Evolutionary conservation across 2,888 invertebrate genomes (phyloP), one percentile per base, ranked within the genome.

Genomic region (Tenodera sinensis): DNA sequence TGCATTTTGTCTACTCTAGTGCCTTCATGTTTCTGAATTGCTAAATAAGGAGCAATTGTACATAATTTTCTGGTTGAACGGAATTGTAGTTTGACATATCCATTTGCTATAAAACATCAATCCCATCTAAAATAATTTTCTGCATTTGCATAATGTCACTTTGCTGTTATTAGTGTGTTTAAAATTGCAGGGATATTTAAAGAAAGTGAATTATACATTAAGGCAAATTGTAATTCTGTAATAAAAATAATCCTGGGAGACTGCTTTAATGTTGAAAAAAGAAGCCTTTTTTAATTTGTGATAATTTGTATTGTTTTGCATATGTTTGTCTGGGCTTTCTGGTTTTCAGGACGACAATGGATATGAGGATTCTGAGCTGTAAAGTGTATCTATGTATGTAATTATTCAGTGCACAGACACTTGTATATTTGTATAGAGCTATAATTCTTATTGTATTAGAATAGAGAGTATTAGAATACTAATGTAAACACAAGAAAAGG

Each of bases 1-100:
- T 28, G 86, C 86, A 86, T 81, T 47, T 12, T 82, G 83, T 86
- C 86, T 86, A 84, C 86, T 86, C 82, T 89, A 82, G 89, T 89
- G 89, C 89, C 89, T 89, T 89, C 83, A 30, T 83, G 87, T 30
- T 87, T 87, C 54, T 71, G 54, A 71, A 71, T 71, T 71, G 54
- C 54, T 71, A 71, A 71, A 71, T 71, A 71, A 71, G 54, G 25
- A 71, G 54, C 54, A 71, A 71, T 15, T 71, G 54, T 71, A 71
- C 25, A 25, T 71, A 71, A 71, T 71, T 20, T 71, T 71, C 54
- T 71, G 54, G 54, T 71, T 71, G 54, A 71, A 71, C 25, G 25
- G 54, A 71, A 25, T 71, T 71, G 25, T 71, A 71, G 54, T 71
- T 71, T 25, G 54, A 71, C 54, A 71, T 71, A 71, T 71, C 54